Conservation (phyloP, 1,140 invertebrate species). For the Drosophila lacteicornis region DNA sequence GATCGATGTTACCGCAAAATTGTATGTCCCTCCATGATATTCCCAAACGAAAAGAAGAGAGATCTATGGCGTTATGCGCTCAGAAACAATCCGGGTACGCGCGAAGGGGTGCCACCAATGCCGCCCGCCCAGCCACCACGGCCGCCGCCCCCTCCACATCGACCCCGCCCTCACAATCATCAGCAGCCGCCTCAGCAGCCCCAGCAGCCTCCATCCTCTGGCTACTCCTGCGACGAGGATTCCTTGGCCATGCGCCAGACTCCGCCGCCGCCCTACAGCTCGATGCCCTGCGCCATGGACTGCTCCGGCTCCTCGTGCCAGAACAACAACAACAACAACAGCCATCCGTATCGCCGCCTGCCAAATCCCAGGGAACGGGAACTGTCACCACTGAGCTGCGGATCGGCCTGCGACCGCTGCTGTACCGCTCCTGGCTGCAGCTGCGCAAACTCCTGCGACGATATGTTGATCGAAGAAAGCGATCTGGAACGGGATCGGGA, state of each 20-base stretch:
- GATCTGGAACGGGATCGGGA: conserved; percentile 7
- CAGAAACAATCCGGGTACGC: conserved; percentile 80
- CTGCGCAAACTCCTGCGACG: conserved; percentile 74
- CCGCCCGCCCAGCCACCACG: conserved; percentile 72
- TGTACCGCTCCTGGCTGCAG: conserved; percentile 66
- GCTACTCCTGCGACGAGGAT: conserved; percentile 48
- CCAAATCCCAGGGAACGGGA: conserved; percentile 47
- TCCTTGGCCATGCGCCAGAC: conserved; percentile 52
- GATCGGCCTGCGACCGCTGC: conserved; percentile 45
- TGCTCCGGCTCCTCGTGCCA: conserved; percentile 58
- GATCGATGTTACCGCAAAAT: conserved; percentile 85
- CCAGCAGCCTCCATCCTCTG: conserved; percentile 3
- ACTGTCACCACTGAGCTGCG: conserved; percentile 31
- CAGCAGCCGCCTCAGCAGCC: conserved; percentile 20
- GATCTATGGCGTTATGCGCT: conserved; percentile 84
- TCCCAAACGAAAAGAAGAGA: conserved; percentile 81
- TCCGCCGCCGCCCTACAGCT: conserved; percentile 70
- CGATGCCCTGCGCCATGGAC: conserved; percentile 60
- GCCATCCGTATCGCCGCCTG: conserved; percentile 33
- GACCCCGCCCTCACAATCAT: conserved; percentile 63
- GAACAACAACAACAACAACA: conserved; percentile 47
- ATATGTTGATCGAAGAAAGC: conserved; percentile 67
- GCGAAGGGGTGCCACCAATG: conserved; percentile 65
- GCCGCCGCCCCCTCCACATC: conserved; percentile 75
- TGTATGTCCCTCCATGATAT: conserved; percentile 85